Conservation (phyloP, 1,140 invertebrate genomes). For the Saccostrea echinata region DNA sequence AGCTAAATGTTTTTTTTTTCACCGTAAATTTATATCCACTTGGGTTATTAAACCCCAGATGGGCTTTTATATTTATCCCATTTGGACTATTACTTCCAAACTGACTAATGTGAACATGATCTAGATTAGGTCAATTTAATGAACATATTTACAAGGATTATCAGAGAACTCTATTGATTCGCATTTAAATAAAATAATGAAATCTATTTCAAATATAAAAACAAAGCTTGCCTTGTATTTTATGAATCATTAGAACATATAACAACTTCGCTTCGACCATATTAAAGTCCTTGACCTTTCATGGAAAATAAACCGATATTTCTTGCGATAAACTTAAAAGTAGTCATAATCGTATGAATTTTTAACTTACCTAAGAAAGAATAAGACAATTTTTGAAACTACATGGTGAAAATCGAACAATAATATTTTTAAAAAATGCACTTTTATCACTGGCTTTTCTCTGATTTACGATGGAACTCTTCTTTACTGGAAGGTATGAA, state of each 20-base stretch:
- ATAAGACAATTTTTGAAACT: not conserved
- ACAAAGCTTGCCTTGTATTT: too few relatives aligned
- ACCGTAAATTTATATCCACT: too few relatives aligned
- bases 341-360: not conserved
- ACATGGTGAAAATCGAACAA: not conserved
- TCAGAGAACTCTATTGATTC: not conserved
- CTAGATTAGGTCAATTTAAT: not conserved
- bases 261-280: not conserved
- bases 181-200: not conserved
- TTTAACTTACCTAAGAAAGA: not conserved
- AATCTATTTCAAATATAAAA: not conserved
- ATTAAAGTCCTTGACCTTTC: slow-evolving; percentile 7
- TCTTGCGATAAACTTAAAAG: not conserved
- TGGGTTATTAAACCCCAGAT: too few relatives aligned
- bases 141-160: not conserved
- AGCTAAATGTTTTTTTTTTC: too few relatives aligned
- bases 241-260: not conserved
- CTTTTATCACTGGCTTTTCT: not conserved
- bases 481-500: not conserved
- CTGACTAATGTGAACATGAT: not conserved
- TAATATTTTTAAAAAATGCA: not conserved
- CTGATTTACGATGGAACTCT: not conserved
- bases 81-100: not conserved
- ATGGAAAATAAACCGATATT: not conserved
- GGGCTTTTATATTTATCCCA: too few relatives aligned